phyloP scores from a whole-genome alignment of 2,888 invertebrate species.

The Halictus quadricinctus region DNA sequence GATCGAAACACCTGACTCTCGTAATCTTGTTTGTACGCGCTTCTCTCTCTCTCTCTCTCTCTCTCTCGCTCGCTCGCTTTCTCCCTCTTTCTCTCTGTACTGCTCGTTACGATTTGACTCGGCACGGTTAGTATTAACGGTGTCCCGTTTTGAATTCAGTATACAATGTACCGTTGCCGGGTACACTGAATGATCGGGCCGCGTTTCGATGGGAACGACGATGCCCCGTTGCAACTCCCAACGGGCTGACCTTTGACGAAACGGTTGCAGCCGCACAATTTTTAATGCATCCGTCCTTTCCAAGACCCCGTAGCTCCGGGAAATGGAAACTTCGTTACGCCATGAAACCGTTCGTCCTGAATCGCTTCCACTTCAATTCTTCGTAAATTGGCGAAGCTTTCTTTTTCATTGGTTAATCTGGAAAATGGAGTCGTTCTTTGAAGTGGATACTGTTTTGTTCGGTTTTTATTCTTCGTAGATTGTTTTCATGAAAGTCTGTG shows the following conservation, averaged over 20 bases:
- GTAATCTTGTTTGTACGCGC: neutral
- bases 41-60: neutral
- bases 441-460: too few relatives aligned
- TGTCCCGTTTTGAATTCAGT: neutral
- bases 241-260: neutral
- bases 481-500: too few relatives aligned
- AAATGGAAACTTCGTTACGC: too few relatives aligned
- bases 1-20: neutral
- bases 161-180: neutral
- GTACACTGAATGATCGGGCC: neutral
- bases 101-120: constrained; percentile 14
- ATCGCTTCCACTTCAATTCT: too few relatives aligned
- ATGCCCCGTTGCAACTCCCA: neutral
- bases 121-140: neutral
- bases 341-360: too few relatives aligned
- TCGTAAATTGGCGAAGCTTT: too few relatives aligned
- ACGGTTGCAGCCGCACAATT: neutral
- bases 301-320: too few relatives aligned
- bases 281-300: neutral
- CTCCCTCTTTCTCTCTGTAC: neutral
- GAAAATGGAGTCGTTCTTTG: too few relatives aligned
- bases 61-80: too few relatives aligned
- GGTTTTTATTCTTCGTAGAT: too few relatives aligned
- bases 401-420: too few relatives aligned
- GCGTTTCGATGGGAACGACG: neutral